Conservation (phyloP, 2,797 vertebrate species). For the Spheniscus humboldti region DNA sequence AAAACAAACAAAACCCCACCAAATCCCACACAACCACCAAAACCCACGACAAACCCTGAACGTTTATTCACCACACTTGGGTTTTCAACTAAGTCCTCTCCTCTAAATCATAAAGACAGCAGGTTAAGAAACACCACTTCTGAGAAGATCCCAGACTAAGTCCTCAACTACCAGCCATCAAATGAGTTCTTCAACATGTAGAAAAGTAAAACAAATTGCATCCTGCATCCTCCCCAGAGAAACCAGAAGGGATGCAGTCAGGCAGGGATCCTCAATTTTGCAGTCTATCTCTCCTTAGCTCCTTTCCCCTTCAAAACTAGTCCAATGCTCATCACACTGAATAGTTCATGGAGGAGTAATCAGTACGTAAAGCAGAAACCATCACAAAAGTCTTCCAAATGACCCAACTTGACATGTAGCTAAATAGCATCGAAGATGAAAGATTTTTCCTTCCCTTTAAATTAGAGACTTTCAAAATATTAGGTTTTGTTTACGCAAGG, state of each 20-base stretch:
- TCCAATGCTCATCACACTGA: background rate
- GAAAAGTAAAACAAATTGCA: background rate
- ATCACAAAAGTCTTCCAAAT: background rate
- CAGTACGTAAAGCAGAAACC: background rate
- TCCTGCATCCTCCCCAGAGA: background rate
- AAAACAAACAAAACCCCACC: too few species aligned
- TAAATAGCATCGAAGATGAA: conserved; percentile 20
- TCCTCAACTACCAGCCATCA: background rate
- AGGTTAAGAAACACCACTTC: background rate
- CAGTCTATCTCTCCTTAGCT: background rate
- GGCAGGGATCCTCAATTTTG: background rate
- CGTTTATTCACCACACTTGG: background rate
- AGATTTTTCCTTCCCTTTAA: conserved; percentile 52
- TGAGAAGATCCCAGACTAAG: background rate
- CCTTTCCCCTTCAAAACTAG: background rate
- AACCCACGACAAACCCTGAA: background rate
- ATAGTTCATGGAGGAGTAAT: background rate
- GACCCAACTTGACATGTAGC: background rate
- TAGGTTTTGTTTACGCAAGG: conserved; percentile 70
- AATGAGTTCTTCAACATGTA: background rate
- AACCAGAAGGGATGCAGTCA: background rate
- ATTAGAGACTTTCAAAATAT: conserved; percentile 55
- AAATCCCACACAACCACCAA: background rate
- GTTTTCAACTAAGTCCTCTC: background rate
- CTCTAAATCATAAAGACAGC: background rate